A percentile compares a stretch with the other conserved stretches of the same genome.
Conservation (phyloP, 2,888 invertebrate species). For the Trichopoda pennipes region DNA sequence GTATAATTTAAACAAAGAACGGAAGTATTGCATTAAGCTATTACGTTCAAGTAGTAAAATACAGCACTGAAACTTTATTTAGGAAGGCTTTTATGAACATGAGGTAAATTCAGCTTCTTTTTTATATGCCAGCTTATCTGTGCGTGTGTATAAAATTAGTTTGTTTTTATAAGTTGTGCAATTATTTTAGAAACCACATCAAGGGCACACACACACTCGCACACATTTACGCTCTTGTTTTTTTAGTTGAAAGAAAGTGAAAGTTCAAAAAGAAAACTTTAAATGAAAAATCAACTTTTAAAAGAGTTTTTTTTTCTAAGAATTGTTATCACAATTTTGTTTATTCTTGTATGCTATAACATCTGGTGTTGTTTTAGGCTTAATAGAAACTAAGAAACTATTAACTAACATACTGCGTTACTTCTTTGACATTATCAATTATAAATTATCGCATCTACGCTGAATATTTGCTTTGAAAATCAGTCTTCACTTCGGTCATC, state of each 20-base stretch:
- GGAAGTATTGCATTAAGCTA: constrained; percentile 53
- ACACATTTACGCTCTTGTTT: constrained; percentile 3
- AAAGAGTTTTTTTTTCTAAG: constrained; percentile 5
- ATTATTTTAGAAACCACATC: constrained; percentile 21
- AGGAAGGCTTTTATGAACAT: not conserved
- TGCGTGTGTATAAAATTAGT: constrained; percentile 14
- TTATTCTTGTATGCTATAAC: too few relatives aligned
- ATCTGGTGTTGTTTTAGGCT: too few relatives aligned
- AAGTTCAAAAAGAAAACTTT: not conserved
- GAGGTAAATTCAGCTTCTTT: not conserved
- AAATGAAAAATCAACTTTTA: constrained; percentile 11
- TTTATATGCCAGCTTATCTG: not conserved
- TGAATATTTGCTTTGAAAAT: too few relatives aligned
- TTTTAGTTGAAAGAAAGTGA: constrained; percentile 17
- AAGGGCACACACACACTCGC: not conserved
- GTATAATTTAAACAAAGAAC: constrained; percentile 59
- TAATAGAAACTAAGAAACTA: too few relatives aligned
- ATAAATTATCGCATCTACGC: too few relatives aligned
- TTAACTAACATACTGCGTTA: too few relatives aligned
- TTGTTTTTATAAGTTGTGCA: constrained; percentile 34
- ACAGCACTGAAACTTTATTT: constrained; percentile 1
- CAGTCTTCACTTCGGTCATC: too few relatives aligned
- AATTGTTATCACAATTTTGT: too few relatives aligned
- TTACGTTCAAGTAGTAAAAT: constrained; percentile 3
- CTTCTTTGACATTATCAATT: too few relatives aligned